Evolutionary conservation across 2,113 vertebrate species (phyloP).

Genomic region (Gila orcuttii): DNA sequence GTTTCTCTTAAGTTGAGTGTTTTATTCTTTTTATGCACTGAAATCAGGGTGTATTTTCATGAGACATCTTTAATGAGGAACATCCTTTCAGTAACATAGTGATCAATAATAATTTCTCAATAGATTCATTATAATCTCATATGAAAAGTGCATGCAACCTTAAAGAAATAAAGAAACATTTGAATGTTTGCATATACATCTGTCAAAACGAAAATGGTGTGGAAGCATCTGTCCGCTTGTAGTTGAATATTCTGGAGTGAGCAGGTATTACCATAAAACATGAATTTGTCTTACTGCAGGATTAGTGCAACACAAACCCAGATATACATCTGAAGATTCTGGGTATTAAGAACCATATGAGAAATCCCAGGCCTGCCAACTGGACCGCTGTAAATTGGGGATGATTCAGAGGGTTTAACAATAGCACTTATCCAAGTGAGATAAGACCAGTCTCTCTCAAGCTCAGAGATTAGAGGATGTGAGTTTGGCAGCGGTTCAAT

Average conservation of each 20-base stretch:
- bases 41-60: not conserved
- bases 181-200: slow-evolving; percentile 63
- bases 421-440: slow-evolving; percentile 61
- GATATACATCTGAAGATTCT: slow-evolving; percentile 62
- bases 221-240: slow-evolving; percentile 62
- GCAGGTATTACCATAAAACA: slow-evolving; percentile 69
- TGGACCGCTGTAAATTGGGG: slow-evolving; percentile 58
- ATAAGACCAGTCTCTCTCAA: slow-evolving; percentile 50
- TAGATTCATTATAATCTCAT: not conserved
- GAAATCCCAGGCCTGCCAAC: slow-evolving; percentile 41
- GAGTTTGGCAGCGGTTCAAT: slow-evolving; percentile 57
- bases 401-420: slow-evolving; percentile 69
- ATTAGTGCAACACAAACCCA: slow-evolving; percentile 59
- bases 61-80: not conserved
- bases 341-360: slow-evolving; percentile 70
- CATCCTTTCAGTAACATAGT: not conserved
- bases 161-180: slow-evolving; percentile 34
- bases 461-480: slow-evolving; percentile 43
- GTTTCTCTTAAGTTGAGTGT: too few species aligned
- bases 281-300: slow-evolving; percentile 65
- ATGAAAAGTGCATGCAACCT: slow-evolving; percentile 49
- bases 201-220: slow-evolving; percentile 65
- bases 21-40: not conserved
- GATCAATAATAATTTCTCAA: slow-evolving; percentile 20
- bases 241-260: slow-evolving; percentile 64